phyloP scores from a whole-genome alignment of 2,113 vertebrate genomes.

The Psittacus erithacus region DNA sequence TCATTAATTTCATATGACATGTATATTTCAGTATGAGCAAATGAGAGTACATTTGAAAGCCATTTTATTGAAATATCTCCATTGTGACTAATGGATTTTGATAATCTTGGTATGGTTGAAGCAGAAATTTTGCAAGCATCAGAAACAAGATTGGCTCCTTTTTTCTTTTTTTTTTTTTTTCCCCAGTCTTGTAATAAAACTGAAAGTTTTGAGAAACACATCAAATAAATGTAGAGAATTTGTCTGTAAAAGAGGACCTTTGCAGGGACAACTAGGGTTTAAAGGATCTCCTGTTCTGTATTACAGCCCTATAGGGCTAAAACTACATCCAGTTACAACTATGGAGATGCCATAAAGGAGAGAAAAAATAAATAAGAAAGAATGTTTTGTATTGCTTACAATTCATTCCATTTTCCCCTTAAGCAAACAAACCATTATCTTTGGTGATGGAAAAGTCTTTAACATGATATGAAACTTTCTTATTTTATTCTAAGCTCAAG shows the following conservation, averaged over 20 bases:
- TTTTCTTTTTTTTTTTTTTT: neutral
- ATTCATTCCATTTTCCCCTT: conserved; percentile 1
- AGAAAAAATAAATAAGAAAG: conserved; percentile 20
- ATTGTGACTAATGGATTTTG: neutral
- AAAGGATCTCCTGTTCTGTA: neutral
- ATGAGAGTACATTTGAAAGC: neutral
- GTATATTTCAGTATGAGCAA: conserved; percentile 10
- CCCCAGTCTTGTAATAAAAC: neutral
- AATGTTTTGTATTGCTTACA: conserved; percentile 34
- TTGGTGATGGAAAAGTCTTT: conserved; percentile 29
- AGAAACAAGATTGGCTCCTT: neutral
- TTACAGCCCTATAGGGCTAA: neutral
- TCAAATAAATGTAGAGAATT: neutral
- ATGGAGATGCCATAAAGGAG: neutral
- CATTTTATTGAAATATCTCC: neutral
- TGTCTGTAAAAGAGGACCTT: neutral
- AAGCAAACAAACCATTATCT: conserved; percentile 32
- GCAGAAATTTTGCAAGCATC: neutral
- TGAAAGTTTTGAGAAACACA: neutral
- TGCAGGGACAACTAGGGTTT: neutral
- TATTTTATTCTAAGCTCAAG: neutral
- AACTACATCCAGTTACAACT: neutral
- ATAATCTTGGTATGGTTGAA: neutral
- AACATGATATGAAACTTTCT: neutral
- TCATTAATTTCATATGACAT: conserved; percentile 21